Evolutionary conservation across 2,797 vertebrate genomes (phyloP).

Genomic region (Sitta carolinensis): DNA sequence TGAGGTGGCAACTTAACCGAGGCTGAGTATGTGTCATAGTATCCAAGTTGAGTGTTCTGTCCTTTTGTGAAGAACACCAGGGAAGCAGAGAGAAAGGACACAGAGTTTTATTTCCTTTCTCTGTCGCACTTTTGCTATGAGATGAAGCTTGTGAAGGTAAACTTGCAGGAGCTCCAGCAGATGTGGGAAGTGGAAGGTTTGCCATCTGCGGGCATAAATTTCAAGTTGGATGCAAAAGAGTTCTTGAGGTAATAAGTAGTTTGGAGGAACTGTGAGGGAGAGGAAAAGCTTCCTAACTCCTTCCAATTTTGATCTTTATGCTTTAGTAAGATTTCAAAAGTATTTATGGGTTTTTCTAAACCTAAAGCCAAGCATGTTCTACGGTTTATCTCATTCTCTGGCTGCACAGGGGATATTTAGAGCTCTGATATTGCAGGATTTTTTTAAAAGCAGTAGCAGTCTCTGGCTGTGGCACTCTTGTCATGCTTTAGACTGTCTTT

Average conservation of each 20-base stretch:
- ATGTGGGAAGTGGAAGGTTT: not conserved
- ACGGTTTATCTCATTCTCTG: not conserved
- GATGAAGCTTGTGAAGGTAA: not conserved
- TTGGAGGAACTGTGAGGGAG: not conserved
- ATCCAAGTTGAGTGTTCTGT: not conserved
- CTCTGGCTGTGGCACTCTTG: not conserved
- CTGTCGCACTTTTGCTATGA: not conserved
- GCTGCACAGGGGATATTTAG: not conserved
- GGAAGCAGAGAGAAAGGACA: not conserved
- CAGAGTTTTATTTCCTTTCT: not conserved
- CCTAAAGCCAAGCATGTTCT: not conserved
- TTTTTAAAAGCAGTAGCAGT: not conserved
- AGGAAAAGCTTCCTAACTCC: not conserved
- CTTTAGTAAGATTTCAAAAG: not conserved
- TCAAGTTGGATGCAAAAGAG: not conserved
- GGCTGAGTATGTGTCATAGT: not conserved
- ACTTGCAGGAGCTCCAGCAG: not conserved
- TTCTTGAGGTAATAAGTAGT: not conserved
- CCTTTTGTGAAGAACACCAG: not conserved
- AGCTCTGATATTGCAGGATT: not conserved
- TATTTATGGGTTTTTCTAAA: not conserved
- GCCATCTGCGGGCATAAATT: not conserved
- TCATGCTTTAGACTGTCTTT: not conserved
- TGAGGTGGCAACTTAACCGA: not conserved
- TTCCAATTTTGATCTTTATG: not conserved